Evolutionary conservation across 2,113 vertebrate genomes (phyloP), one percentile per base, ranked within the genome.

Genomic region (Hipposideros armiger): DNA sequence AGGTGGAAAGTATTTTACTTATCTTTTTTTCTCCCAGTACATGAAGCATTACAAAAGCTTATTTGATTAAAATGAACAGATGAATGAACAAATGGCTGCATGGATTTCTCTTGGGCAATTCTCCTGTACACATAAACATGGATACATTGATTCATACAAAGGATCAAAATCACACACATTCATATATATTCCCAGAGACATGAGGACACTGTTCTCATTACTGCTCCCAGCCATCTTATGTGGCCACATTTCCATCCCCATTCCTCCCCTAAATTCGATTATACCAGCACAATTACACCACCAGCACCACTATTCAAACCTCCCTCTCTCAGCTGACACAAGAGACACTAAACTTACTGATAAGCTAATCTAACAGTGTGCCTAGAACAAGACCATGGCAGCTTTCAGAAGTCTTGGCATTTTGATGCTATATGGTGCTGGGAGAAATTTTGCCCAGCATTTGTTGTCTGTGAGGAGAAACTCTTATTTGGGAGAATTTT

Each of bases 21-120:
- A 60, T 11, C 16, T 56, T 36, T 36, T 16, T 14, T 1, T 6
- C 20, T 7, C 26, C 40, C 14, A 8, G 70, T 70, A 87, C 9
- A 26, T 92, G 60, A 17, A 89, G 11, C 24, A 77, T 77, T 93
- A 19, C 1, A 90, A 76, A 72, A 88, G 16, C n/a, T 62, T 26
- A 76, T 70, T 67, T 81, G 17, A 91, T 64, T 84, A 64, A 93
- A 91, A 80, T 69, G 56, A 88, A 77, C 11, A 91, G 56, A 66
- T 47, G 28, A 28, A 77, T 64, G 62, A 74, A 73, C 13, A 42
- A 56, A 50, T 9, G 13, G 52, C 36, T 67, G 22, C 16, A n/a
- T 42, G 15, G 47, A 64, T 83, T 73, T 86, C 45, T 92, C 32
- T 70, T 56, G 3, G 64, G 13, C 0, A 1, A 82, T 88, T 91